Conservation (phyloP, 2,888 invertebrate species). For the Yponomeuta malinellus region DNA sequence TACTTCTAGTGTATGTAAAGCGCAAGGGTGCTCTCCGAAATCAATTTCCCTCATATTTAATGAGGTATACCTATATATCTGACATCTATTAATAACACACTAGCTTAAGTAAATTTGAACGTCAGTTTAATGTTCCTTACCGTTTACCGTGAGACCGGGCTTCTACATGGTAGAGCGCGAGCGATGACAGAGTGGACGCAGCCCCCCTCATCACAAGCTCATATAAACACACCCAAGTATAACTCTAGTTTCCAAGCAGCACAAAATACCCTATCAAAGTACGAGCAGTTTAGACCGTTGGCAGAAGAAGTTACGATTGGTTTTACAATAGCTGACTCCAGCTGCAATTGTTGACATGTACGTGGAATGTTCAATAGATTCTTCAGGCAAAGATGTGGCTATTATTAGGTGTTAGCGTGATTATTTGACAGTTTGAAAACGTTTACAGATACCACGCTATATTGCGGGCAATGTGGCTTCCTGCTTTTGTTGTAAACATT, state of each 20-base stretch:
- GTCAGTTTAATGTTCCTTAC: neutral
- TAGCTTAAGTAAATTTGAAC: too few species aligned
- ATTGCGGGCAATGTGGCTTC: conserved; percentile 73
- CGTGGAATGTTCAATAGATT: conserved; percentile 58
- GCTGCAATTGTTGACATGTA: conserved; percentile 21
- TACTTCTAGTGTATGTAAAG: too few species aligned
- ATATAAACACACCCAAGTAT: conserved; percentile 51
- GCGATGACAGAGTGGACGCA: conserved; percentile 62
- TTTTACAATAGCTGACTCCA: conserved; percentile 24
- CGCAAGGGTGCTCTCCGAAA: too few species aligned
- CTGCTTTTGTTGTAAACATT: conserved; percentile 66
- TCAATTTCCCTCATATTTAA: too few species aligned
- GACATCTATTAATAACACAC: too few species aligned
- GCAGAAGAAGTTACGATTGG: neutral
- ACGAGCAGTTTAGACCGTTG: conserved; percentile 36
- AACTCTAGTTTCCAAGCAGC: conserved; percentile 48
- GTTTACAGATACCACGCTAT: conserved; percentile 63
- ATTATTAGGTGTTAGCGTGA: conserved; percentile 72
- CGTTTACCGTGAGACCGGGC: conserved; percentile 28
- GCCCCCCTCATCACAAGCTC: conserved; percentile 60
- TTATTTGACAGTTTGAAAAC: conserved; percentile 76
- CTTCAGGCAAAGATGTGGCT: conserved; percentile 62
- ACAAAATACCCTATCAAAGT: conserved; percentile 38
- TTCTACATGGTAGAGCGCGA: conserved; percentile 53
- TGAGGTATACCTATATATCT: too few species aligned